Percentiles rank a stretch among this genome's conserved stretches.
These are phyloP conservation scores for Hermetia illucens DNA, from an alignment of 1,140 invertebrate species.

Conservation along the genomic window DNA sequence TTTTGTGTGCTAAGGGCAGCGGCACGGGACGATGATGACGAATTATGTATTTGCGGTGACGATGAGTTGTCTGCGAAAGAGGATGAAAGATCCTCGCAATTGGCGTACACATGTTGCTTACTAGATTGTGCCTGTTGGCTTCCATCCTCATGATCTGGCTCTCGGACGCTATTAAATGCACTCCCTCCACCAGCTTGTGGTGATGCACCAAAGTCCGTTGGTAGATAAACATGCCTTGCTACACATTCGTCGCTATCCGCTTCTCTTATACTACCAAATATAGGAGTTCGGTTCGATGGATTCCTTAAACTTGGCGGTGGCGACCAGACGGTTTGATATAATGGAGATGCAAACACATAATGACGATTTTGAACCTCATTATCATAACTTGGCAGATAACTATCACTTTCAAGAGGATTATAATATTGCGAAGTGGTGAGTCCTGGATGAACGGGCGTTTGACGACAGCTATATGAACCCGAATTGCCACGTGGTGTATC, in stretches of 20 bases:
- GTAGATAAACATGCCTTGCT: slow-evolving; percentile 24
- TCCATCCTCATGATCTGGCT: slow-evolving; percentile 26
- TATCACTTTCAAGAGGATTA: slow-evolving; percentile 29
- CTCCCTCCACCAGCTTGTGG: slow-evolving; percentile 23
- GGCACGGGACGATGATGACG: too few species aligned
- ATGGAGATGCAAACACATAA: slow-evolving; percentile 28
- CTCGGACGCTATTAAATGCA: slow-evolving; percentile 29
- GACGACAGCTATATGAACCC: slow-evolving; percentile 24
- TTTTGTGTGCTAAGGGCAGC: too few species aligned
- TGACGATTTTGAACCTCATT: slow-evolving; percentile 28
- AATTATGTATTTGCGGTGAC: too few species aligned
- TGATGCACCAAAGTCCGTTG: slow-evolving; percentile 26
- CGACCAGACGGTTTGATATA: slow-evolving; percentile 30
- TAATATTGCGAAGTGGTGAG: slow-evolving; percentile 21
- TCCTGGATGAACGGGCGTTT: slow-evolving; percentile 28
- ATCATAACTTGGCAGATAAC: slow-evolving; percentile 28
- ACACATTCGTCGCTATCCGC: slow-evolving; percentile 23
- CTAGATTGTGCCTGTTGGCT: slow-evolving; percentile 18
- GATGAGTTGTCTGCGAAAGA: too few species aligned
- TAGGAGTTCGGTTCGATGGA: slow-evolving; percentile 26
- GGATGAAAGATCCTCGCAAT: slow-evolving; percentile 26
- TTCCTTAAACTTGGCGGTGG: slow-evolving; percentile 25
- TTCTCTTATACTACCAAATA: slow-evolving; percentile 27
- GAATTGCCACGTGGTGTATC: slow-evolving; percentile 25
- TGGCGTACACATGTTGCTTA: slow-evolving; percentile 25